Evolutionary conservation across 2,113 vertebrate species (phyloP).

Genomic region (Fulmarus glacialis): DNA sequence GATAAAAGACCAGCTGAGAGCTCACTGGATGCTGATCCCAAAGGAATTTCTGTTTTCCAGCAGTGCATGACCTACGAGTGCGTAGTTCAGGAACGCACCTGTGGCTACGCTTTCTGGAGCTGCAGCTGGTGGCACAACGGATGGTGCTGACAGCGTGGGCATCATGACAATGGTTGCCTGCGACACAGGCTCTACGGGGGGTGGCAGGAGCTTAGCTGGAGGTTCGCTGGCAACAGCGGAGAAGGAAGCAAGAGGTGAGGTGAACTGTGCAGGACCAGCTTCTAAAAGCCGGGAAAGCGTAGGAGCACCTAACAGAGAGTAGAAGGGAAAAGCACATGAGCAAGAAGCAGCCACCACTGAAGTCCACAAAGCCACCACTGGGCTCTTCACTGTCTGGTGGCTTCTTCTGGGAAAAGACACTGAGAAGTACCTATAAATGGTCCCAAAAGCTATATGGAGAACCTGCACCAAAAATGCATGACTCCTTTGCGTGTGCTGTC

Average conservation of each 20-base stretch:
- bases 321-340: constrained; percentile 76
- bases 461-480: not conserved
- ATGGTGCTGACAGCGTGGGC: constrained; percentile 80
- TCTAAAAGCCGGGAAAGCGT: constrained; percentile 98
- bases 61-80: constrained; percentile 44
- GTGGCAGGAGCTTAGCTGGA: constrained; percentile 84
- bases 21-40: not conserved
- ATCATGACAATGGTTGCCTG: constrained; percentile 86
- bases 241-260: constrained; percentile 89
- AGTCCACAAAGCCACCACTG: constrained; percentile 49
- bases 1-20: not conserved
- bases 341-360: constrained; percentile 68
- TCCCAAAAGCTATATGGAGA: not conserved
- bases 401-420: constrained; percentile 2
- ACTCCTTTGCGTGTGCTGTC: not conserved
- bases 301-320: constrained; percentile 88
- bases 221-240: constrained; percentile 84
- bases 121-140: constrained; percentile 81
- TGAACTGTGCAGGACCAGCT: constrained; percentile 91
- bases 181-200: constrained; percentile 78
- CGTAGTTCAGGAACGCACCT: constrained; percentile 75
- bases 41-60: not conserved
- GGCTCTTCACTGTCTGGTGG: not conserved
- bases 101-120: constrained; percentile 79
- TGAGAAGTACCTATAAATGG: not conserved